A percentile compares a stretch with the other conserved stretches of the same genome.
These are phyloP conservation scores for Dermatemys mawii DNA, from an alignment of 2,113 vertebrate species.

Conservation along the genomic window DNA sequence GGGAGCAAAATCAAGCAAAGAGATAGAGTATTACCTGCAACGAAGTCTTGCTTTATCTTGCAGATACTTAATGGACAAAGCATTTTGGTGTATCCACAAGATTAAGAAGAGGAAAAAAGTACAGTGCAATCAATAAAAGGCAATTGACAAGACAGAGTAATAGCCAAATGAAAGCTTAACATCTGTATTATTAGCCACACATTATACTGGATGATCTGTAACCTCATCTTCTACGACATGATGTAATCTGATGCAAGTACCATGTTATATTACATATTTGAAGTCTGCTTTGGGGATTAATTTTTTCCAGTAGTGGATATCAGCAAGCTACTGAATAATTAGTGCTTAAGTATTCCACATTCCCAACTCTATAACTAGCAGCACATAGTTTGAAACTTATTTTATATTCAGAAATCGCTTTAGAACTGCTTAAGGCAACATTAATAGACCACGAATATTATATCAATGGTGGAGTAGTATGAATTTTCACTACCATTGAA, in stretches of 20 bases:
- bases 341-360: neutral
- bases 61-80: neutral
- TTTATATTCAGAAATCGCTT: slow-evolving; percentile 13
- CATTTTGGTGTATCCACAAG: neutral
- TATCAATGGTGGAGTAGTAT: neutral
- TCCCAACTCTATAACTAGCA: neutral
- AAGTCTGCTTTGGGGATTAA: neutral
- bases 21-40: neutral
- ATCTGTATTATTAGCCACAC: neutral
- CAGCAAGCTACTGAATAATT: neutral
- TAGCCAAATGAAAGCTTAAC: neutral
- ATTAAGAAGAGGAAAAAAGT: neutral
- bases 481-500: neutral
- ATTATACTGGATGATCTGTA: neutral
- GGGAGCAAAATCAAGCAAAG: neutral
- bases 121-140: neutral
- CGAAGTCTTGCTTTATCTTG: neutral
- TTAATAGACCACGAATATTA: slow-evolving; percentile 10
- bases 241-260: slow-evolving; percentile 10
- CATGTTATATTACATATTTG: neutral
- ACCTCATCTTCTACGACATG: neutral
- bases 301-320: neutral
- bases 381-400: neutral
- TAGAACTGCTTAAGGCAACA: slow-evolving; percentile 7
- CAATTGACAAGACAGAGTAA: neutral